Percentiles rank a stretch among this genome's conserved stretches.
phyloP scores from a whole-genome alignment of 1,140 invertebrate species.

The Chrysopa pallens region DNA sequence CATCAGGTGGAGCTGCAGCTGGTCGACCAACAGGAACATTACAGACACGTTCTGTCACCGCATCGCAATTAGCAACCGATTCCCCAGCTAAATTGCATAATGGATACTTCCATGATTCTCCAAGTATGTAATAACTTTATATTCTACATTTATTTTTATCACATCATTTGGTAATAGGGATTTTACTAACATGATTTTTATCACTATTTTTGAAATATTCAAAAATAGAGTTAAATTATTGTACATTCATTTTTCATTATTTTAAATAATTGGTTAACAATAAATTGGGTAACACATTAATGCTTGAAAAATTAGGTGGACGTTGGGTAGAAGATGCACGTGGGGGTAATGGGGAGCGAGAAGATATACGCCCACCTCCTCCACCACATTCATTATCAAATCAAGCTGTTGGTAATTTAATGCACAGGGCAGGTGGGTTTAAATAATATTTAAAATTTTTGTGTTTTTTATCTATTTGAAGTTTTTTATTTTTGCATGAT shows the following conservation, averaged over 20 bases:
- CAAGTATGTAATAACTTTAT: constrained; percentile 31
- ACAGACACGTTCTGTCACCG: constrained; percentile 76
- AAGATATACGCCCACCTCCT: constrained; percentile 42
- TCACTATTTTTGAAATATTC: not conserved
- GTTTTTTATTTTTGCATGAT: too few relatives aligned
- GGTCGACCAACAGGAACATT: constrained; percentile 46
- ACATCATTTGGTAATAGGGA: not conserved
- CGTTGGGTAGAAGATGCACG: constrained; percentile 17
- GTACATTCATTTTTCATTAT: too few relatives aligned
- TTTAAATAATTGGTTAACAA: too few relatives aligned
- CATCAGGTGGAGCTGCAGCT: constrained; percentile 31
- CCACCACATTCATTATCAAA: constrained; percentile 41
- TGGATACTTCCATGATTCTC: constrained; percentile 50
- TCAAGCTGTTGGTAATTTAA: constrained; percentile 58
- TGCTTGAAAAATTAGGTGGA: constrained; percentile 17
- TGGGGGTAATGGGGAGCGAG: constrained; percentile 31
- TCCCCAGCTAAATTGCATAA: constrained; percentile 63
- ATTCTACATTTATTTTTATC: not conserved
- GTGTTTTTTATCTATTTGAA: constrained; percentile 2
- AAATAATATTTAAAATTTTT: not conserved
- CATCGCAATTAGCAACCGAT: constrained; percentile 71
- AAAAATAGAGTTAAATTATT: too few relatives aligned
- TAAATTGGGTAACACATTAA: too few relatives aligned
- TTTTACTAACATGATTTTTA: constrained; percentile 1
- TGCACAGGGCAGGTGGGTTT: constrained; percentile 62